phyloP scores from a whole-genome alignment of 2,797 vertebrate genomes.

The Syndactyla subalaris region DNA sequence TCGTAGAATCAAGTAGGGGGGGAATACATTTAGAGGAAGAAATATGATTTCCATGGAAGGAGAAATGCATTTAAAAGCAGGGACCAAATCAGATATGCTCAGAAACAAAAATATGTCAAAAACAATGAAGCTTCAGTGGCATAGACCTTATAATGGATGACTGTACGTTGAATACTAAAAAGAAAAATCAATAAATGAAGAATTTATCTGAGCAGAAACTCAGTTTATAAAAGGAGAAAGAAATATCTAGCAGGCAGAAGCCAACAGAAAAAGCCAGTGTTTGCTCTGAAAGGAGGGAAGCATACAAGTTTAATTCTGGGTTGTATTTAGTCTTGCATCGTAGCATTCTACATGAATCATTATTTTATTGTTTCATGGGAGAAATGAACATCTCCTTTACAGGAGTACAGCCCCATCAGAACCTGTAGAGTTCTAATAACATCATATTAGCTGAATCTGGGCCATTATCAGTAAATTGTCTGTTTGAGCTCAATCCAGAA shows the following conservation, averaged over 20 bases:
- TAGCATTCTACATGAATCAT: background rate
- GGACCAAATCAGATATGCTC: slow-evolving; percentile 1
- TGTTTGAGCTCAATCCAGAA: background rate
- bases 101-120: background rate
- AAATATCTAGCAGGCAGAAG: background rate
- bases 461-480: background rate
- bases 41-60: background rate
- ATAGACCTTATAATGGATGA: background rate
- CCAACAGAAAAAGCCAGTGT: background rate
- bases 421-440: background rate
- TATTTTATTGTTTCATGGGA: background rate
- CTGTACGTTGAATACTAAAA: background rate
- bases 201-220: background rate
- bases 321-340: background rate
- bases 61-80: background rate
- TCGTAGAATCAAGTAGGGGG: background rate
- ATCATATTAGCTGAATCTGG: background rate
- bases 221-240: background rate
- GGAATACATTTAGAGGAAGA: background rate
- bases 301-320: background rate
- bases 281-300: background rate
- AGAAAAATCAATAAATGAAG: background rate
- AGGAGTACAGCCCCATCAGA: background rate
- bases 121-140: background rate
- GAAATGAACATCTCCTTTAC: background rate